Percentiles rank a stretch among this genome's conserved stretches.
Conservation (phyloP, 1,140 invertebrate genomes). For the Dryas iulia region DNA sequence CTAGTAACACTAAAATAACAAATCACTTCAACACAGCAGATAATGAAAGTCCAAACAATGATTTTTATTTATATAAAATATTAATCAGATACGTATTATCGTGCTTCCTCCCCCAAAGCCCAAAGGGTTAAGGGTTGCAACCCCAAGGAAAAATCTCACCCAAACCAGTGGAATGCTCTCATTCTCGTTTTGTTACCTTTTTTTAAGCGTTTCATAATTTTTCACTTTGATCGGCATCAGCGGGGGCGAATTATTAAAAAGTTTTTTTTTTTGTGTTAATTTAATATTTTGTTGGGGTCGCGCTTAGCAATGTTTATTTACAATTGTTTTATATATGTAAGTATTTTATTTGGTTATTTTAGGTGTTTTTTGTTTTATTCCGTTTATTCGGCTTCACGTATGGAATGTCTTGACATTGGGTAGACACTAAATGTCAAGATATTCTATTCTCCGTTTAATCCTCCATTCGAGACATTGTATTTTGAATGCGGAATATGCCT, state of each 20-base stretch:
- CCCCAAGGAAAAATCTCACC: slow-evolving; percentile 48
- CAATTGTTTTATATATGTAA: too few relatives aligned
- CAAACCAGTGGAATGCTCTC: slow-evolving; percentile 44
- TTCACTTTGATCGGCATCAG: slow-evolving; percentile 44
- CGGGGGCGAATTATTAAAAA: slow-evolving; percentile 24
- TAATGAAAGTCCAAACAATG: background rate
- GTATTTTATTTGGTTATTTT: too few relatives aligned
- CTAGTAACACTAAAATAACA: too few relatives aligned
- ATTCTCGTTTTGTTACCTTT: slow-evolving; percentile 44
- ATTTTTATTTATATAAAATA: slow-evolving; percentile 28
- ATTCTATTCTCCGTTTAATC: too few relatives aligned
- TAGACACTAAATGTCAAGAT: too few relatives aligned
- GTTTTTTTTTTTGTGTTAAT: slow-evolving; percentile 8
- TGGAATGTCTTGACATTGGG: too few relatives aligned
- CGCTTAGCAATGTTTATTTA: too few relatives aligned
- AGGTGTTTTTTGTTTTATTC: too few relatives aligned
- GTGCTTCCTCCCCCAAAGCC: slow-evolving; percentile 33
- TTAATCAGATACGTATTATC: slow-evolving; percentile 34
- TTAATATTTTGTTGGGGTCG: background rate
- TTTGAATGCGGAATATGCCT: too few relatives aligned
- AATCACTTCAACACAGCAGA: too few relatives aligned
- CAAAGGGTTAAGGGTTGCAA: slow-evolving; percentile 39
- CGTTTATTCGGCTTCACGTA: too few relatives aligned
- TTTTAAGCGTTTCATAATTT: slow-evolving; percentile 55
- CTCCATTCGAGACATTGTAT: too few relatives aligned